A percentile compares a stretch with the other conserved stretches of the same genome.
These are phyloP conservation scores for Lycia hirtaria DNA, from an alignment of 2,888 invertebrate genomes.

Conservation along the genomic window DNA sequence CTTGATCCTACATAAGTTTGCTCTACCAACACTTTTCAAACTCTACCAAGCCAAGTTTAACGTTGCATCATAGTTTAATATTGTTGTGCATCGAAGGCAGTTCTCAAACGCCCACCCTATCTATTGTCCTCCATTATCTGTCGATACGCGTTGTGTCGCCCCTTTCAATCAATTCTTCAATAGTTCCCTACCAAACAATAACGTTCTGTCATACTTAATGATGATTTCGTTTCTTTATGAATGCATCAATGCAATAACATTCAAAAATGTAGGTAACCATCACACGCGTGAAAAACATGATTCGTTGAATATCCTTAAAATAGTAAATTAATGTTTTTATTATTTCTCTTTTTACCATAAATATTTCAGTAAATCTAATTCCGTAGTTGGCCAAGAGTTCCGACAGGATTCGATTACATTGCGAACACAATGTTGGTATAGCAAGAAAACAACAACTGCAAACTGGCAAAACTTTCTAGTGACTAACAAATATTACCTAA, in stretches of 20 bases:
- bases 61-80: constrained; percentile 10
- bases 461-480: constrained; percentile 13
- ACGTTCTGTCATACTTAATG: too few relatives aligned
- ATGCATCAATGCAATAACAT: not conserved
- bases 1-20: too few relatives aligned
- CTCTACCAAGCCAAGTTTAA: not conserved
- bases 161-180: constrained; percentile 28
- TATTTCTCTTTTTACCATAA: not conserved
- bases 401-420: not conserved
- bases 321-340: not conserved
- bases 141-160: constrained; percentile 31
- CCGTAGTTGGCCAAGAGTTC: not conserved
- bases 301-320: not conserved
- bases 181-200: constrained; percentile 24
- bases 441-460: not conserved
- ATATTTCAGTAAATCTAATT: not conserved
- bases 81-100: constrained; percentile 12
- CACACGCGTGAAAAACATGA: not conserved
- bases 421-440: not conserved
- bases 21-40: not conserved
- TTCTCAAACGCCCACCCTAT: constrained; percentile 18
- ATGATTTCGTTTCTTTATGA: constrained; percentile 21
- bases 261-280: not conserved
- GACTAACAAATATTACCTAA: constrained; percentile 16
- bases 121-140: constrained; percentile 33